phyloP scores from a whole-genome alignment of 37 sponge, comb jelly and placozoan species.

The Beroe ovata region DNA sequence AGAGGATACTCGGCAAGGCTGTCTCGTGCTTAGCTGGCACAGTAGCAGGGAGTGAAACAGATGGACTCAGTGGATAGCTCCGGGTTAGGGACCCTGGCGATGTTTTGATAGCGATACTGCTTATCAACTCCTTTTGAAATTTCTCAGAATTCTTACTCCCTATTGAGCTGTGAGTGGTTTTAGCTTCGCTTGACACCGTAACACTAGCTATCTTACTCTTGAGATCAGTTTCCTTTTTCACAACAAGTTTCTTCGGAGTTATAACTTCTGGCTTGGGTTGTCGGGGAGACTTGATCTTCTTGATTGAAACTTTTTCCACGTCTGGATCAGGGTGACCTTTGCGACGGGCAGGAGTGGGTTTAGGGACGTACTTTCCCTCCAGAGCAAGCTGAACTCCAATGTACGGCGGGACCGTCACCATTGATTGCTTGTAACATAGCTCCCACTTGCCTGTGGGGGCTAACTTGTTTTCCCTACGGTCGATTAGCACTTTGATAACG shows the following conservation, averaged over 20 bases:
- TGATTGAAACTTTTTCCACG: not conserved
- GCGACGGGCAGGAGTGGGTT: conserved; percentile 12
- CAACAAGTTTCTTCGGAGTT: not conserved
- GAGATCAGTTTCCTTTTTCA: not conserved
- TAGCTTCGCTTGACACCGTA: not conserved
- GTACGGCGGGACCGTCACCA: conserved; percentile 73
- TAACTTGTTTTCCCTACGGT: not conserved
- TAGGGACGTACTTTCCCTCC: conserved; percentile 70
- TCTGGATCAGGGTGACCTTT: conserved; percentile 27
- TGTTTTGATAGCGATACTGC: not conserved
- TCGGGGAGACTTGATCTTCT: conserved; percentile 54
- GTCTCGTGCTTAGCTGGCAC: not conserved
- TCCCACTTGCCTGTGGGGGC: conserved; percentile 63
- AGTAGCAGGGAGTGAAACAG: not conserved
- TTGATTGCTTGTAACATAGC: conserved; percentile 69
- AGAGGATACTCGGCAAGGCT: conserved; percentile 14
- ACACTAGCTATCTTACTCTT: conserved; percentile 33
- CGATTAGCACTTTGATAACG: conserved; percentile 63
- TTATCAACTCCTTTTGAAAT: conserved; percentile 6
- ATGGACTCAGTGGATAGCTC: not conserved
- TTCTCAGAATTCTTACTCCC: not conserved
- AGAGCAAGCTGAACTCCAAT: conserved; percentile 78
- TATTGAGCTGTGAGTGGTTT: not conserved
- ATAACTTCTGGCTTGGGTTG: not conserved
- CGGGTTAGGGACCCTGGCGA: not conserved